Evolutionary conservation across 2,888 invertebrate genomes (phyloP), one percentile per base, ranked within the genome.

Genomic region (Plutella xylostella): DNA sequence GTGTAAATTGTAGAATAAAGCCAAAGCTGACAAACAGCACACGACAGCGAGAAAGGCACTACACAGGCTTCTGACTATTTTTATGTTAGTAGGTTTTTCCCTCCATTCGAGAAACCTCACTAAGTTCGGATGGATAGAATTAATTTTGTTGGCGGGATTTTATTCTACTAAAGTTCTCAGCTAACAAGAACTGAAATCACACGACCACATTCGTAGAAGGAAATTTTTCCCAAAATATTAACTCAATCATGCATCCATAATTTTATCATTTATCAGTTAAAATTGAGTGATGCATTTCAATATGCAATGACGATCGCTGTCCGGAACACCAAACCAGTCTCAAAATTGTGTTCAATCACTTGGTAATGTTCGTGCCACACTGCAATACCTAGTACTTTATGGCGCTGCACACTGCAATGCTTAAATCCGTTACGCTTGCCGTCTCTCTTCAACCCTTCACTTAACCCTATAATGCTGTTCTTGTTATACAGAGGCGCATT

Each of bases 371-470:
- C 6, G 25, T 7, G 25, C 25, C 9, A 25, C 25, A 25, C 25
- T 25, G 39, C 21, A 39, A 39, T 22, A 39, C 21, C 39, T 39
- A 39, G 28, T 17, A 30, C 30, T 41, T 41, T 59, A 60, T 61
- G 63, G 71, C 71, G 72, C 71, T 72, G 77, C 77, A 75, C 70
- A 68, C 63, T 72, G 68, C 69, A 70, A 65, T 68, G 68, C 64
- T 69, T 63, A 66, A 77, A 77, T 77, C 70, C 71, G 78, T 76
- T 73, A 72, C 68, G 72, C 70, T 68, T 43, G 56, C 61, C 59
- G 63, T 80, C 77, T 72, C 73, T 65, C 55, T 78, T 74, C 50
- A 63, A 66, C 69, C 63, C 63, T 65, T 59, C 46, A 53, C 49
- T 48, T 53, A 61, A 63, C 65, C 66, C 68, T 68, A 65, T 76